phyloP scores from a whole-genome alignment of 35 echinoderm and acorn worm genomes.

The Chiridota heheva region DNA sequence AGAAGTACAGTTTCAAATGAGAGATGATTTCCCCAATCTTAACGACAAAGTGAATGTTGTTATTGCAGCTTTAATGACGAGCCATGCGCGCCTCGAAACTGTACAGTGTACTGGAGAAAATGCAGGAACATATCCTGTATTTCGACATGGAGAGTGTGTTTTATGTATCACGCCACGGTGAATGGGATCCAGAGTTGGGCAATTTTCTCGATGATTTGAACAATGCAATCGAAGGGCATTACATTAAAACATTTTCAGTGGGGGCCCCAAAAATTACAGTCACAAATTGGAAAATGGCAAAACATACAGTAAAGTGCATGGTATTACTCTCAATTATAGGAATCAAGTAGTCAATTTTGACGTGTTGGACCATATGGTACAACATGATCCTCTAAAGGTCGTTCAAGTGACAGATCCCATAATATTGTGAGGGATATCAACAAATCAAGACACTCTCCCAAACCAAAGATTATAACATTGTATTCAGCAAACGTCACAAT shows the following conservation, averaged over 20 bases:
- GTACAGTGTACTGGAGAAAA: not conserved
- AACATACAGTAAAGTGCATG: not conserved
- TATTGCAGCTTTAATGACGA: constrained; percentile 7
- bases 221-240: not conserved
- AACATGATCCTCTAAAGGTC: too few species aligned
- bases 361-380: too few species aligned
- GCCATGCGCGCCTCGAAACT: not conserved
- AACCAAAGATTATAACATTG: not conserved
- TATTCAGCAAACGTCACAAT: not conserved
- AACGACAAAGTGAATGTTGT: constrained; percentile 2
- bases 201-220: constrained; percentile 12
- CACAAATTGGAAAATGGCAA: not conserved
- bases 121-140: not conserved
- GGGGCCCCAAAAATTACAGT: not conserved
- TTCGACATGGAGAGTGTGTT: constrained; percentile 3
- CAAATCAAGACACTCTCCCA: too few species aligned
- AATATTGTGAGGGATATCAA: too few species aligned
- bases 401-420: too few species aligned
- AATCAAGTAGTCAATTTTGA: too few species aligned
- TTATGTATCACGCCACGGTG: not conserved
- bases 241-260: not conserved
- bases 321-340: not conserved
- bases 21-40: not conserved
- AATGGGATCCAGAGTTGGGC: constrained; percentile 8
- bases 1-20: not conserved